Percentiles rank a stretch among this genome's conserved stretches.
phyloP scores from a whole-genome alignment of 2,797 vertebrate genomes.

The Oreochromis grahami region DNA sequence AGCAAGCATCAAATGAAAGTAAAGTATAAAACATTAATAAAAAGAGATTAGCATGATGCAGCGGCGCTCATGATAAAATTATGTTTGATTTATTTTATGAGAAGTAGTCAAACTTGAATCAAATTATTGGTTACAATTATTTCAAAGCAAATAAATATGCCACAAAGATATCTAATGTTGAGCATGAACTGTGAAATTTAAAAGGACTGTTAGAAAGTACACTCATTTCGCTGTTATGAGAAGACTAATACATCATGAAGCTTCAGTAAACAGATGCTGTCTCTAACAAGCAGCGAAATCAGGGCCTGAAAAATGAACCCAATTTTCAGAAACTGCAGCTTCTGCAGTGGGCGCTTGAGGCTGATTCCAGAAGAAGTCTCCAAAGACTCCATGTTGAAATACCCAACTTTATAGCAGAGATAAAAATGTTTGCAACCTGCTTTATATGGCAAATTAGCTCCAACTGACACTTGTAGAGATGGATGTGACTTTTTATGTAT shows the following conservation, averaged over 20 bases:
- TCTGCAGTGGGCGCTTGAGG: neutral
- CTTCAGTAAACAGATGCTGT: neutral
- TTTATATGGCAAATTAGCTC: neutral
- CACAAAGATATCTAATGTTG: neutral
- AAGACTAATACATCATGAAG: neutral
- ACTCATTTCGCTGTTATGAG: neutral
- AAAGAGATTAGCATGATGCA: neutral
- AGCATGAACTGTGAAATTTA: neutral
- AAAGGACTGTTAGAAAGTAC: neutral
- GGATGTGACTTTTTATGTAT: neutral
- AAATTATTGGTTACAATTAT: neutral
- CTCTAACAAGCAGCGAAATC: neutral
- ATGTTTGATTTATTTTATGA: neutral
- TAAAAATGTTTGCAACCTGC: neutral
- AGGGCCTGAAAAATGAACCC: neutral
- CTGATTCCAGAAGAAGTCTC: neutral
- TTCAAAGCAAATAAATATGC: neutral
- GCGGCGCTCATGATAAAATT: neutral
- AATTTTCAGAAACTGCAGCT: neutral
- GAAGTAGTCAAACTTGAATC: neutral
- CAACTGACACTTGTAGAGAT: neutral
- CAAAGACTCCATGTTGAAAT: neutral
- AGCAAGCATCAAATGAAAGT: neutral
- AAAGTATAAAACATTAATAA: neutral
- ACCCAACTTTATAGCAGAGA: neutral